Conservation (phyloP, 2,888 invertebrate species). For the Drosophila mulleri region DNA sequence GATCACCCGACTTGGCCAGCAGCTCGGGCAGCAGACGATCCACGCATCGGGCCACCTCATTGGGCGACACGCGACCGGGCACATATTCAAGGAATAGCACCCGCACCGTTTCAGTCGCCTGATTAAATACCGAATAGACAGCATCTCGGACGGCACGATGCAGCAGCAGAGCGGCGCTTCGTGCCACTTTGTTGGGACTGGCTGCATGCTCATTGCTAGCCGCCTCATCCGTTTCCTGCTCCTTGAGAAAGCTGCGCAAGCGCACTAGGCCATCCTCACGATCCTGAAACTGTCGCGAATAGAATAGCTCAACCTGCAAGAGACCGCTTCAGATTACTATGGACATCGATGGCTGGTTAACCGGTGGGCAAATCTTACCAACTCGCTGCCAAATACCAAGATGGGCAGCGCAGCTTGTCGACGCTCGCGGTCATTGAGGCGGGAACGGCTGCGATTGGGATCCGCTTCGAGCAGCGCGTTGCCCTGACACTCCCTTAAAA, state of each 20-base stretch:
- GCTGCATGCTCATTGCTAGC: constrained; percentile 70
- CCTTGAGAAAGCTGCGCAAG: constrained; percentile 85
- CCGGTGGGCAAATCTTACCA: constrained; percentile 87
- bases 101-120: constrained; percentile 92
- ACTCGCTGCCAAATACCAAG: constrained; percentile 94
- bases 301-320: constrained; percentile 93
- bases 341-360: too few relatives aligned
- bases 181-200: constrained; percentile 90
- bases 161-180: constrained; percentile 92
- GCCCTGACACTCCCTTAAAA: constrained; percentile 90
- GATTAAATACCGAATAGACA: constrained; percentile 94
- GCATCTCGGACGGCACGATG: constrained; percentile 94
- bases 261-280: constrained; percentile 94
- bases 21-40: constrained; percentile 94
- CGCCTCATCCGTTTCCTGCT: constrained; percentile 83
- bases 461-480: constrained; percentile 85
- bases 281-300: constrained; percentile 95
- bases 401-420: constrained; percentile 95
- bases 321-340: not conserved
- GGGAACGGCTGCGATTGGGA: constrained; percentile 86
- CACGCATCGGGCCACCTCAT: constrained; percentile 92
- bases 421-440: constrained; percentile 91
- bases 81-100: constrained; percentile 93
- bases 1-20: constrained; percentile 94
- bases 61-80: constrained; percentile 92